Percentiles rank a stretch among this genome's conserved stretches.
Evolutionary conservation across 2,797 vertebrate genomes (phyloP).

Genomic region (Chaetodon trifasciatus): DNA sequence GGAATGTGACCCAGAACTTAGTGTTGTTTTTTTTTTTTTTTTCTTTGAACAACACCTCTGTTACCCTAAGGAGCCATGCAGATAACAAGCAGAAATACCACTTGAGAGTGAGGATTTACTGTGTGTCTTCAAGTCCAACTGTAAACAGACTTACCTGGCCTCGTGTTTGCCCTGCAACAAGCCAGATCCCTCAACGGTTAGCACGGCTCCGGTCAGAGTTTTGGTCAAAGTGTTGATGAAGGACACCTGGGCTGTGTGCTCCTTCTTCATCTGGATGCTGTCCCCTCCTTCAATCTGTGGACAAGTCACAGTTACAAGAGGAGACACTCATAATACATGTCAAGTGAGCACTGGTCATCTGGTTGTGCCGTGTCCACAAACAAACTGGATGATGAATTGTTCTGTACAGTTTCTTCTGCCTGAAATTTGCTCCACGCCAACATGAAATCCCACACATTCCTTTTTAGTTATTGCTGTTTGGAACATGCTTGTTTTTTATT

Average conservation of each 20-base stretch:
- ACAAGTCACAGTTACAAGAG: neutral
- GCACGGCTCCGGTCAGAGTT: constrained; percentile 48
- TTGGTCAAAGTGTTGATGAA: constrained; percentile 63
- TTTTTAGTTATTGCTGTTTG: too few relatives aligned
- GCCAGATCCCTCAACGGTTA: constrained; percentile 70
- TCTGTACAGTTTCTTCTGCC: too few relatives aligned
- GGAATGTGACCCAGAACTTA: constrained; percentile 26
- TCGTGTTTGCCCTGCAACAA: constrained; percentile 63
- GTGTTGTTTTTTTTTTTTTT: neutral
- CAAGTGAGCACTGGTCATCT: too few relatives aligned
- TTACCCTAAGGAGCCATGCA: neutral
- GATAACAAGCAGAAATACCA: neutral
- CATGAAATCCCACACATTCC: too few relatives aligned
- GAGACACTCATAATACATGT: neutral
- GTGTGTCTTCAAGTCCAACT: neutral
- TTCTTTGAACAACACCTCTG: neutral
- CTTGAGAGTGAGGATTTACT: neutral
- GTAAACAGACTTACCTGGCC: constrained; percentile 52
- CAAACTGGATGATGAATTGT: too few relatives aligned
- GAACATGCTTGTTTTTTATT: too few relatives aligned
- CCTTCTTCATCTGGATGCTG: constrained; percentile 51
- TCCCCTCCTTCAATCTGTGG: constrained; percentile 74
- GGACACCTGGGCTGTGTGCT: constrained; percentile 51
- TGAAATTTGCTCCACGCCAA: too few relatives aligned
- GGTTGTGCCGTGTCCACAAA: too few relatives aligned